Evolutionary conservation across 2,797 vertebrate species (phyloP).

Genomic region (Adrianichthys oophorus): DNA sequence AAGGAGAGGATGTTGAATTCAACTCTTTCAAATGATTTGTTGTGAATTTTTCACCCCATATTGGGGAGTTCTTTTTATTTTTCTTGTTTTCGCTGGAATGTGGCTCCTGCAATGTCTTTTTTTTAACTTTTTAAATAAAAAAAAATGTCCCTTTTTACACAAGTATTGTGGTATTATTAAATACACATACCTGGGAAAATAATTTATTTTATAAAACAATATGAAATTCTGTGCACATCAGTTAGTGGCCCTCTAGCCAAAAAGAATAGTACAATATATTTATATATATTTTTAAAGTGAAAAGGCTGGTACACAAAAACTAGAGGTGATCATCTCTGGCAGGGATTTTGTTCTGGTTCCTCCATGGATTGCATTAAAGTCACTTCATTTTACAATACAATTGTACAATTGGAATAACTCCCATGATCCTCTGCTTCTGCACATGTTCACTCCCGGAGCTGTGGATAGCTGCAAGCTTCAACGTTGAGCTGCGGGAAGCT

Average conservation of each 20-base stretch:
- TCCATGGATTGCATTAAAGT: constrained; percentile 10
- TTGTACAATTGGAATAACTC: too few relatives aligned
- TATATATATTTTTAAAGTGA: constrained; percentile 24
- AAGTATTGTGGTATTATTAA: constrained; percentile 29
- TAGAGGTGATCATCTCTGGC: constrained; percentile 8
- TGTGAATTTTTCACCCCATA: constrained; percentile 81
- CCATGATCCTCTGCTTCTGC: constrained; percentile 25
- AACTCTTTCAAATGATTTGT: constrained; percentile 66
- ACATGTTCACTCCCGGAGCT: constrained; percentile 17
- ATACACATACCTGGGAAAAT: constrained; percentile 64
- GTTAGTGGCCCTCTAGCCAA: constrained; percentile 32
- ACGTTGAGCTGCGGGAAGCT: constrained; percentile 3
- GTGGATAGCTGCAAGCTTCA: constrained; percentile 6
- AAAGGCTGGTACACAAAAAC: constrained; percentile 34
- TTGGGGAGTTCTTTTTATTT: constrained; percentile 74
- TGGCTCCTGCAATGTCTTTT: constrained; percentile 57
- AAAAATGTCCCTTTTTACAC: constrained; percentile 67
- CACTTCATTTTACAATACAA: too few relatives aligned
- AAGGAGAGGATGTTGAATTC: constrained; percentile 69
- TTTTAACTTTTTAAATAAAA: constrained; percentile 75
- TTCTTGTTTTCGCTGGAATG: constrained; percentile 7
- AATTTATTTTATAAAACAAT: constrained; percentile 79
- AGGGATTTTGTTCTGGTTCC: constrained; percentile 25
- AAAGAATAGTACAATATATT: constrained; percentile 38
- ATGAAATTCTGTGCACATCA: constrained; percentile 63